Evolutionary conservation across 1,140 invertebrate species (phyloP).

Genomic region (Drosophila miranda): DNA sequence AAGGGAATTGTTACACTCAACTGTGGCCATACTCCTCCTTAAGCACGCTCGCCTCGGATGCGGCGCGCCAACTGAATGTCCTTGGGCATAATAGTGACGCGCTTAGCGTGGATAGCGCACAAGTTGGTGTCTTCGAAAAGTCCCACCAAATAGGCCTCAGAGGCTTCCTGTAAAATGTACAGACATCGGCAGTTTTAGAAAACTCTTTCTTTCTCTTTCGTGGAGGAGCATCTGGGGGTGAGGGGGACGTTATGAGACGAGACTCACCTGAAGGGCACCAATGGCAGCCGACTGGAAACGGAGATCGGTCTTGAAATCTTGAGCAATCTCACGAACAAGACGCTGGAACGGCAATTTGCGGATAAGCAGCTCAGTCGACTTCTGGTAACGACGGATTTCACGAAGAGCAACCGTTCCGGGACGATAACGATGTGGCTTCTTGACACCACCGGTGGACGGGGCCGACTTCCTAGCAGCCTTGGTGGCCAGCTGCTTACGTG

Average conservation of each 20-base stretch:
- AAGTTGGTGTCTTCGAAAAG: conserved; percentile 92
- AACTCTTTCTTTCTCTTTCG: neutral
- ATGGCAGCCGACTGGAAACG: conserved; percentile 91
- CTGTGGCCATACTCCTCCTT: conserved; percentile 66
- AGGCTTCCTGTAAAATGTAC: conserved; percentile 87
- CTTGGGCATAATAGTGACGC: conserved; percentile 96
- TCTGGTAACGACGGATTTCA: conserved; percentile 94
- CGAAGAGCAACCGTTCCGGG: conserved; percentile 93
- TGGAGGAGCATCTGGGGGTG: too few relatives aligned
- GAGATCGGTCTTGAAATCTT: conserved; percentile 91
- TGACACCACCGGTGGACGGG: conserved; percentile 89
- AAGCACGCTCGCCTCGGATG: conserved; percentile 89
- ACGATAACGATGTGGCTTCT: conserved; percentile 90
- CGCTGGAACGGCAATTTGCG: conserved; percentile 93
- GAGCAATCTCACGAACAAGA: conserved; percentile 93
- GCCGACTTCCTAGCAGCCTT: conserved; percentile 90
- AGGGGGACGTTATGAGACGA: too few relatives aligned
- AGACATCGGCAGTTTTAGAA: neutral
- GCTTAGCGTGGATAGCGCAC: conserved; percentile 95
- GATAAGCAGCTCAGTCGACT: conserved; percentile 91
- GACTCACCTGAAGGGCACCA: conserved; percentile 86
- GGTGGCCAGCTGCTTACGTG: conserved; percentile 93
- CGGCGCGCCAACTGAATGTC: conserved; percentile 93
- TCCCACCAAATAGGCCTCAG: conserved; percentile 93
- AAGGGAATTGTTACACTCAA: conserved; percentile 1